Evolutionary conservation across 2,113 vertebrate species (phyloP).

Genomic region (Apistogramma diplotaenia): DNA sequence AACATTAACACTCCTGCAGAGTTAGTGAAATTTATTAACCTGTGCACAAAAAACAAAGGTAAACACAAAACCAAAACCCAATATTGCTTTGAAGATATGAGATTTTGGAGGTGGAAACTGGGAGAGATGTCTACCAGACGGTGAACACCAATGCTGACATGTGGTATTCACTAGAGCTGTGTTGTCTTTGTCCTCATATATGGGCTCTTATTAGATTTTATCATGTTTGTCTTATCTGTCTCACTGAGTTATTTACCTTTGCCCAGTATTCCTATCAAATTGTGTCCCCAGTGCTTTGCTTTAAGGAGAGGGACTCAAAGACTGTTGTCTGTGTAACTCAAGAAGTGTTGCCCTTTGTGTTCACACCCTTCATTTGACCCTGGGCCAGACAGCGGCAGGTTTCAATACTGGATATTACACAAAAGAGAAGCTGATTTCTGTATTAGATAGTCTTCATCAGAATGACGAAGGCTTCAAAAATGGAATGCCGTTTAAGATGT

Average conservation of each 20-base stretch:
- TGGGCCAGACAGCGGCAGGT: constrained; percentile 10
- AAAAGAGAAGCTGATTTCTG: not conserved
- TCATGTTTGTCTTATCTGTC: constrained; percentile 75
- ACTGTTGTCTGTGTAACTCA: constrained; percentile 66
- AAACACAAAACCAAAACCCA: constrained; percentile 18
- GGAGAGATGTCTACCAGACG: constrained; percentile 40
- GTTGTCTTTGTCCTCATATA: constrained; percentile 70
- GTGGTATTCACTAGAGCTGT: constrained; percentile 74
- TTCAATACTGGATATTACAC: constrained; percentile 27
- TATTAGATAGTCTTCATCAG: not conserved
- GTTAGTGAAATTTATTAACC: not conserved
- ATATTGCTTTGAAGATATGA: constrained; percentile 15
- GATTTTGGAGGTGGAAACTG: constrained; percentile 30
- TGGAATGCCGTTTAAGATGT: constrained; percentile 23
- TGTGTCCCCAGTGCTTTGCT: constrained; percentile 55
- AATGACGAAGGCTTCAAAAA: constrained; percentile 10
- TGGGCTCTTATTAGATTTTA: constrained; percentile 71
- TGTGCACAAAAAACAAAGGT: constrained; percentile 12
- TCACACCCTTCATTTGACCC: constrained; percentile 46
- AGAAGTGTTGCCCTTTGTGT: constrained; percentile 42
- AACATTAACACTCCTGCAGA: constrained; percentile 8
- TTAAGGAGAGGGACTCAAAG: constrained; percentile 36
- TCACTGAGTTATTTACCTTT: constrained; percentile 70
- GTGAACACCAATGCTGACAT: constrained; percentile 62
- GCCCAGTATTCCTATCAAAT: constrained; percentile 54